Base-by-base conservation (phyloP, 2,888 invertebrate species). In the Caenorhabditis sp. region DNA sequence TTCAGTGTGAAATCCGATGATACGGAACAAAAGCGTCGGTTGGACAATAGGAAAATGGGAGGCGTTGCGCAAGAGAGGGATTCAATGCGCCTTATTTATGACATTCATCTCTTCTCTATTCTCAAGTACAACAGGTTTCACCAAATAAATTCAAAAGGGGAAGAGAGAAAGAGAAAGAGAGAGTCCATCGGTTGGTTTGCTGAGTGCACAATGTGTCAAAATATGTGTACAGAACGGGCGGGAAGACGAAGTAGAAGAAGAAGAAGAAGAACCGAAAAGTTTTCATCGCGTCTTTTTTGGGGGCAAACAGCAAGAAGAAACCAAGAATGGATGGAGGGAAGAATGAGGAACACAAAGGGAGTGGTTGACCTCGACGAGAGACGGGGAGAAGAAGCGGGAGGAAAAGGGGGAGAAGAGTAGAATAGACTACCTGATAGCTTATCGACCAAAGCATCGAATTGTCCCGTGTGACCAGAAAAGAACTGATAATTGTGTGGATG, bases 51-150 rank as follows among this genome's bases (percentile, higher is more conserved):
- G n/a, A n/a, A n/a, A 72, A 45, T 71, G 41, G 2, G 56, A 22
- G 15, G 37, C n/a, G 59, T 35, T 74, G 70, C 35, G 82, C 79
- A 74, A 83, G 39, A 55, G 56, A 56, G 43, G 35, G 35, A 55
- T n/a, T n/a, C 56, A 26, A 32, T 20, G 58, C n/a, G n/a, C n/a
- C 45, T 41, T 41, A 63, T 63, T 63, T 65, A 65, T 65, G 63
- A 53, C 45, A 55, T 43, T 43, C 43, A 43, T 43, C 43, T 22
- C 43, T 22, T 43, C n/a, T n/a, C n/a, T n/a, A n/a, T n/a, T n/a
- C n/a, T n/a, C n/a, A 55, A 66, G 55, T 56, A 56, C 65, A 56
- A 66, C 65, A 56, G 56, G 66, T 56, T 56, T 48, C 52, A 45
- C 26, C 35, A 43, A 9, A 46, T 8, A 8, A 43, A 59, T 43